A percentile compares a stretch with the other conserved stretches of the same genome.
phyloP scores from a whole-genome alignment of 2,888 invertebrate species.

The Lithosia quadra region DNA sequence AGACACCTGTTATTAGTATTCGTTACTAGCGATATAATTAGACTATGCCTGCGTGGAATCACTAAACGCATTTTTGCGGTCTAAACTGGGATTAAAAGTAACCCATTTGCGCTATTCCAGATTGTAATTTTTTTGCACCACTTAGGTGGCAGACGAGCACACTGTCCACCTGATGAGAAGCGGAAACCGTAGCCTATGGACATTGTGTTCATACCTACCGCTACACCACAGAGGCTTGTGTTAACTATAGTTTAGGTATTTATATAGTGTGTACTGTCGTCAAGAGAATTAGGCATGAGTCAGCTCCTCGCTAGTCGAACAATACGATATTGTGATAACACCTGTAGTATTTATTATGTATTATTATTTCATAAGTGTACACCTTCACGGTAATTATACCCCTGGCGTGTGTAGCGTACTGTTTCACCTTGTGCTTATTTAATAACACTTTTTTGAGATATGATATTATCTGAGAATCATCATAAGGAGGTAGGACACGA shows the following conservation, averaged over 20 bases:
- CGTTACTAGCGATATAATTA: not conserved
- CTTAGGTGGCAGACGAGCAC: too few relatives aligned
- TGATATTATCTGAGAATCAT: not conserved
- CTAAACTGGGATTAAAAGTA: not conserved
- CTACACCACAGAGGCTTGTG: too few relatives aligned
- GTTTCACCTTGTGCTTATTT: slow-evolving; percentile 1
- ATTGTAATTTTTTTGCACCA: too few relatives aligned
- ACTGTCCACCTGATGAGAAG: too few relatives aligned
- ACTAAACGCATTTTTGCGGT: not conserved
- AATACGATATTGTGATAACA: slow-evolving; percentile 17
- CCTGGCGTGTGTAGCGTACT: not conserved
- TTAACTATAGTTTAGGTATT: not conserved
- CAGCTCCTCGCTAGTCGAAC: not conserved
- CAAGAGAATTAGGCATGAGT: slow-evolving; percentile 8
- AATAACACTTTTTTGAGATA: not conserved
- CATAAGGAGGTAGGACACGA: too few relatives aligned
- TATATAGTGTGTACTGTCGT: not conserved
- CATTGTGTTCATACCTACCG: too few relatives aligned
- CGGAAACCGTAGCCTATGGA: too few relatives aligned
- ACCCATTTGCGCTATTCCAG: too few relatives aligned
- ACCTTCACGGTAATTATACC: slow-evolving; percentile 8
- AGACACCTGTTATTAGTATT: not conserved
- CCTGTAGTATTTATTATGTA: slow-evolving; percentile 16
- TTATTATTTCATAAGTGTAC: slow-evolving; percentile 7
- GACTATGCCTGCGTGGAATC: not conserved